phyloP scores from a whole-genome alignment of 1,140 invertebrate genomes.

The Bombus affinis region DNA sequence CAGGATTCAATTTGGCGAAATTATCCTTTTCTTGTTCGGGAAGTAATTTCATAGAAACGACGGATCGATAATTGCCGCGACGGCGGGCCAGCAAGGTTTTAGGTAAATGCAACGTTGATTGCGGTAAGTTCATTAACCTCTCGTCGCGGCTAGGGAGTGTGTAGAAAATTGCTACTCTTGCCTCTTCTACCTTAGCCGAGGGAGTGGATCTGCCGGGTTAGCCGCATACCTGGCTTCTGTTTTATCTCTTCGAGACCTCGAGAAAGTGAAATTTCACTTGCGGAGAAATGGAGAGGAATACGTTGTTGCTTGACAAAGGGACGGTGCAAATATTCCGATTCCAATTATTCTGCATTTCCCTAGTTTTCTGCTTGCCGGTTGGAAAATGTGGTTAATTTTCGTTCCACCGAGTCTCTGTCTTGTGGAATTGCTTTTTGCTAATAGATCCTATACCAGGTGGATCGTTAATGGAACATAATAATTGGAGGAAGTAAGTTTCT shows the following conservation, averaged over 20 bases:
- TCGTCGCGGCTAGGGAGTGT: constrained; percentile 3
- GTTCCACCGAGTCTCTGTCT: not conserved
- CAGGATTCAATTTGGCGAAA: constrained; percentile 51
- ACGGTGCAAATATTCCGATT: not conserved
- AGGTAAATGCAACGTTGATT: constrained; percentile 51
- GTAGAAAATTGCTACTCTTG: constrained; percentile 43
- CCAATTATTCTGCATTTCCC: not conserved
- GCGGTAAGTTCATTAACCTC: constrained; percentile 54
- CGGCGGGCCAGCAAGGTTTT: constrained; percentile 25
- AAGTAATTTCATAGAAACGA: constrained; percentile 49
- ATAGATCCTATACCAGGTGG: not conserved
- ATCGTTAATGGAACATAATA: not conserved
- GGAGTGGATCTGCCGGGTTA: not conserved
- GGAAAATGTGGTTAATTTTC: not conserved
- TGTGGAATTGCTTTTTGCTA: not conserved
- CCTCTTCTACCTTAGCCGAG: no score
- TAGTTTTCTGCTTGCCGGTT: not conserved
- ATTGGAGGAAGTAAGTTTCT: not conserved
- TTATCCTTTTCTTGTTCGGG: constrained; percentile 54
- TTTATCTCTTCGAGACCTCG: not conserved
- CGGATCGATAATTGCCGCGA: constrained; percentile 49
- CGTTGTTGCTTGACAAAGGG: not conserved
- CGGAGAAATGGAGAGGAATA: no score
- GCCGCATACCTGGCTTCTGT: not conserved
- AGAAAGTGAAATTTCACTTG: constrained; percentile 13